Conservation (phyloP, 2,797 vertebrate species). For the Rhadinocentrus ornatus region DNA sequence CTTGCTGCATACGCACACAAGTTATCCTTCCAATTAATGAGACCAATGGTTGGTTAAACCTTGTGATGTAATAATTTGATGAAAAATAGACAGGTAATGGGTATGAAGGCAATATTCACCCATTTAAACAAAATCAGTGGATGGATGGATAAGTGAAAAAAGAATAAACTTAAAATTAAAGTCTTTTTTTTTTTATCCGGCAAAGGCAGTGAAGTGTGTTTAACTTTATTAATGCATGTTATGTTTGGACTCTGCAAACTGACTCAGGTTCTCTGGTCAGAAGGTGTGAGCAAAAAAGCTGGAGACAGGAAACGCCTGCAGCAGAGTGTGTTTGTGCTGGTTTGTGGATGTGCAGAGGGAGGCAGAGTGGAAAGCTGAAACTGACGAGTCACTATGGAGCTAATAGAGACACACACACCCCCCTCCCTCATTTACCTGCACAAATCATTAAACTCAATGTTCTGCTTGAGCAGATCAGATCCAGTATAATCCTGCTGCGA, state of each 20-base stretch:
- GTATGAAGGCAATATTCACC: conserved; percentile 17
- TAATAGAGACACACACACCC: neutral
- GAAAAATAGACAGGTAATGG: neutral
- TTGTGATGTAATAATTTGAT: neutral
- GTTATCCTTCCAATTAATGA: neutral
- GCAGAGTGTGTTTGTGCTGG: conserved; percentile 20
- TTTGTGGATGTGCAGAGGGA: conserved; percentile 41
- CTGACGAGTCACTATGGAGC: conserved; percentile 57
- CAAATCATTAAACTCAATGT: neutral
- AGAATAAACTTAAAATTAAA: neutral
- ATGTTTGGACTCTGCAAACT: neutral
- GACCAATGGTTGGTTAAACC: conserved; percentile 10
- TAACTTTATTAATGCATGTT: neutral
- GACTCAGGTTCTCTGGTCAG: conserved; percentile 26
- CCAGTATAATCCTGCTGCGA: neutral
- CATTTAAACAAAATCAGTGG: conserved; percentile 5
- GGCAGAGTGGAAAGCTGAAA: conserved; percentile 57
- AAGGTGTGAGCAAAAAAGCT: conserved; percentile 6
- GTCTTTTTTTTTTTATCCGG: neutral
- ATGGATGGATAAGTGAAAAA: conserved; percentile 6
- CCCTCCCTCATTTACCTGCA: neutral
- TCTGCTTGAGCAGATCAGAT: neutral
- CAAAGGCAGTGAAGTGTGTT: neutral
- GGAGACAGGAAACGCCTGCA: conserved; percentile 34
- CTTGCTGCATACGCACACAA: too few species aligned